Base-by-base conservation (phyloP, 2,888 invertebrate genomes). In the Trachelus iudaicus region DNA sequence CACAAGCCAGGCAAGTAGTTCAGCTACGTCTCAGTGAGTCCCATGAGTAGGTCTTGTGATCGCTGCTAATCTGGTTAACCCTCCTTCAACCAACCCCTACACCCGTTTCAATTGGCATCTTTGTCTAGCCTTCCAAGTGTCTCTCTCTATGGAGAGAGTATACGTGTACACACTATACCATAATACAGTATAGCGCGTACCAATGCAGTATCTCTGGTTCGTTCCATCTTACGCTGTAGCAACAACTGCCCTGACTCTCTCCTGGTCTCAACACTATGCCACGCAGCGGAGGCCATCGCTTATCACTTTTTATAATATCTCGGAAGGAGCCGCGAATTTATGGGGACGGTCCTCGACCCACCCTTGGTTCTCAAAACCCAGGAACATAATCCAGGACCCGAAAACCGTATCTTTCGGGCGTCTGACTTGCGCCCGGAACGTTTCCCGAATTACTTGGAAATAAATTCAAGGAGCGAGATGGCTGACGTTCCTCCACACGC, bases 1-100 rank as follows among this genome's bases (percentile, higher is more conserved):
- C 56, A 56, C 56, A 56, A 56, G 56, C 56, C 56, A 56, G 56
- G 23, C 56, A 56, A 56, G 56, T 56, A 56, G 56, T 56, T 56
- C 56, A 15, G 31, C 71, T 31, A 71, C 78, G 76, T 78, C 78
- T 77, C 77, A 79, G 75, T 81, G 78, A 79, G 76, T 80, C 79
- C 75, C 80, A 23, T 11, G 74, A 74, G 74, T 34, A 34, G 23
- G 37, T 30, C 80, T 69, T 71, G 77, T 80, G 82, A 81, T 84
- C 78, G 79, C 73, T 81, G 79, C 79, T 83, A 85, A 85, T 85
- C 81, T 81, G 76, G 85, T 85, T 85, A 85, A 83, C 79, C 78
- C 81, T 80, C 79, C 71, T 79, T 69, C 73, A 75, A 56, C 33
- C 35, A 34, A 0, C 31, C 71, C 71, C 71, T 31, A 23, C 30